These are phyloP conservation scores for Chaetodon trifascialis DNA, from an alignment of 2,113 vertebrate species.

Conservation along the genomic window DNA sequence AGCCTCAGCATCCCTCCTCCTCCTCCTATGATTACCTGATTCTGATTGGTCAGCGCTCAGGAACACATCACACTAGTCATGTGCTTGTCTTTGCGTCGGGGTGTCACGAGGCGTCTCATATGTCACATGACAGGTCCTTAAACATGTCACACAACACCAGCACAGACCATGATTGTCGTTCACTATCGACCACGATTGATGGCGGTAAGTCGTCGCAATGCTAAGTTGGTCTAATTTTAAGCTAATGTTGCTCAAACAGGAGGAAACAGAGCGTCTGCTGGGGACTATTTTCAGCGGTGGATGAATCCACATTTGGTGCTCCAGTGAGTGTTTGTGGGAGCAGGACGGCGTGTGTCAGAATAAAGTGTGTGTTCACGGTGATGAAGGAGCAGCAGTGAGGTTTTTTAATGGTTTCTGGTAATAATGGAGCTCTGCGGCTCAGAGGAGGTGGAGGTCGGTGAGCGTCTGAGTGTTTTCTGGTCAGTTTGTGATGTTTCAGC, in stretches of 20 bases:
- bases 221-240: neutral
- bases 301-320: neutral
- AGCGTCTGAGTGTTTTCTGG: neutral
- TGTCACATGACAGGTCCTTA: too few species aligned
- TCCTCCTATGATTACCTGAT: too few species aligned
- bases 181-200: too few species aligned
- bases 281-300: neutral
- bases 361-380: neutral
- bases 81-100: too few species aligned
- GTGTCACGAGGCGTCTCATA: too few species aligned
- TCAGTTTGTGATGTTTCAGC: neutral
- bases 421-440: neutral
- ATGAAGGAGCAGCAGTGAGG: too few species aligned
- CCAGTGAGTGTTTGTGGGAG: neutral
- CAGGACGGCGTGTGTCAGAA: neutral
- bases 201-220: too few species aligned
- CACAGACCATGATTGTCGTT: too few species aligned
- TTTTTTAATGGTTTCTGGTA: neutral
- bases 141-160: too few species aligned
- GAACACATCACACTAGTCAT: too few species aligned
- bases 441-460: neutral
- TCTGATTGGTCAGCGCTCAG: too few species aligned
- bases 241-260: neutral
- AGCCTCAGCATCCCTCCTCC: too few species aligned
- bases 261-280: neutral